Conservation (phyloP, 2,888 invertebrate species). For the Lacanobia oleracea region DNA sequence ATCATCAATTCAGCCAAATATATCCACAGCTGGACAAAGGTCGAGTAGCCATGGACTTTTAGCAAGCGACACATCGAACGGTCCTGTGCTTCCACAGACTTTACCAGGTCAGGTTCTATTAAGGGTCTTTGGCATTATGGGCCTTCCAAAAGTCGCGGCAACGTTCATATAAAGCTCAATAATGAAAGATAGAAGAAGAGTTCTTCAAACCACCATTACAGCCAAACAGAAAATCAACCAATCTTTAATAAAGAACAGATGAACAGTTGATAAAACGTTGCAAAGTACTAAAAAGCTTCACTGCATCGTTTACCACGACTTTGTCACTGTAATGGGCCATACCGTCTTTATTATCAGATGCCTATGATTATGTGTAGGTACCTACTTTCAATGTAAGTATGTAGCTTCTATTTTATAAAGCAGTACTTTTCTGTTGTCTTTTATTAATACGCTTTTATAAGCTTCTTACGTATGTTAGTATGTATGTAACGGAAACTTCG, state of each 20-base stretch:
- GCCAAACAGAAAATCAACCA: background rate
- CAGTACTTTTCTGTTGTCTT: background rate
- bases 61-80: too few relatives aligned
- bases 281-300: constrained; percentile 39
- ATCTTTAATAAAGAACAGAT: background rate
- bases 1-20: too few relatives aligned
- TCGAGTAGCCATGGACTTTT: too few relatives aligned
- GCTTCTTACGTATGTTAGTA: too few relatives aligned
- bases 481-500: too few relatives aligned
- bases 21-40: too few relatives aligned
- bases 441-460: too few relatives aligned
- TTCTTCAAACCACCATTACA: background rate
- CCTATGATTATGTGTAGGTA: constrained; percentile 32
- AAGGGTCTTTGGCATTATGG: too few relatives aligned
- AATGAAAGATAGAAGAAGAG: background rate
- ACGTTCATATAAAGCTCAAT: too few relatives aligned
- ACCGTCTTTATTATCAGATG: constrained; percentile 27
- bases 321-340: constrained; percentile 33
- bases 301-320: constrained; percentile 21
- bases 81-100: too few relatives aligned
- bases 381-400: background rate
- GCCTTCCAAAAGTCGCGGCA: too few relatives aligned
- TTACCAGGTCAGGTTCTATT: too few relatives aligned
- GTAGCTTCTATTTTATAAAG: constrained; percentile 12
- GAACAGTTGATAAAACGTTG: constrained; percentile 21